Percentiles rank a stretch among this genome's conserved stretches.
Conservation (phyloP, 2,113 vertebrate species). For the Amazona vittata region DNA sequence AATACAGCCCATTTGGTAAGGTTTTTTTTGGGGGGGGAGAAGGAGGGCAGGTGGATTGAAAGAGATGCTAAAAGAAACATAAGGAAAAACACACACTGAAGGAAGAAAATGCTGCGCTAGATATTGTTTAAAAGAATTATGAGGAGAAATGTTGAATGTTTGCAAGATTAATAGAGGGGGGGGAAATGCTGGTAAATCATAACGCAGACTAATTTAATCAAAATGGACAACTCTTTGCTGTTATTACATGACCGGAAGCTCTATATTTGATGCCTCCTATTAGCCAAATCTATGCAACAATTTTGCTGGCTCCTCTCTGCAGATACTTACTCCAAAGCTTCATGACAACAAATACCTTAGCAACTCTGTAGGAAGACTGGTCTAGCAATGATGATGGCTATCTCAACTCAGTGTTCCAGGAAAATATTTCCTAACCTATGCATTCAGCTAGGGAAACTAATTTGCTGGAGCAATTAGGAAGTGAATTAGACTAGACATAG, state of each 20-base stretch:
- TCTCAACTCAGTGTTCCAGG: neutral
- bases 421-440: neutral
- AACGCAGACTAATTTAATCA: neutral
- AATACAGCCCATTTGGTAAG: neutral
- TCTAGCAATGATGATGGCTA: neutral
- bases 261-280: neutral
- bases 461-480: constrained; percentile 52
- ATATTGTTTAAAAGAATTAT: neutral
- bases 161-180: neutral
- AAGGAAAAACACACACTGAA: neutral
- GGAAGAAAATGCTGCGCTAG: neutral
- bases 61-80: neutral
- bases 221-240: neutral
- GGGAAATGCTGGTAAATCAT: neutral
- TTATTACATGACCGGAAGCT: neutral
- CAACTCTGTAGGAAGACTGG: neutral
- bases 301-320: neutral
- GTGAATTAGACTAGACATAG: constrained; percentile 13
- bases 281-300: neutral
- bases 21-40: fast-evolving
- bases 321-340: neutral
- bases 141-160: neutral
- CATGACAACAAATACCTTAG: neutral
- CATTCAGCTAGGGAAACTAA: neutral
- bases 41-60: neutral